phyloP scores from a whole-genome alignment of 30 jellyfish, hydroid and myxozoan genomes.

The Hydractinia echinata region DNA sequence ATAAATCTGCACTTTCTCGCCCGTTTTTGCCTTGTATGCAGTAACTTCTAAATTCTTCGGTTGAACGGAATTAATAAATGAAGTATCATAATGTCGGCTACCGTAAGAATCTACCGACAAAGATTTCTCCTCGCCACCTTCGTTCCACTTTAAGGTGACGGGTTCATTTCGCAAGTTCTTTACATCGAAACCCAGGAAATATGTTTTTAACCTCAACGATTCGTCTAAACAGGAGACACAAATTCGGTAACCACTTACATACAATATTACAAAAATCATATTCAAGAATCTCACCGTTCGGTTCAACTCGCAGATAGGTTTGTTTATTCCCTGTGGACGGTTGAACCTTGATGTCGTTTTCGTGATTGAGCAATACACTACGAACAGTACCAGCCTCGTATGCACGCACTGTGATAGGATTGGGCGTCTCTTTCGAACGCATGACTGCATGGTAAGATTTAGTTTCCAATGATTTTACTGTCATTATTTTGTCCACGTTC shows the following conservation, averaged over 20 bases:
- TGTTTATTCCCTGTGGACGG: neutral
- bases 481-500: neutral
- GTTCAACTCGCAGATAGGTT: neutral
- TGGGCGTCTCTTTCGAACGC: neutral
- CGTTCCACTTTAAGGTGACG: constrained; percentile 7
- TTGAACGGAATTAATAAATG: constrained; percentile 1
- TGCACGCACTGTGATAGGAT: neutral
- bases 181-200: constrained; percentile 18
- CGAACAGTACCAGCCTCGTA: neutral
- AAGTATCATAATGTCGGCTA: constrained; percentile 18
- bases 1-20: neutral
- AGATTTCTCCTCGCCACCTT: neutral
- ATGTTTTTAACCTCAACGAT: neutral
- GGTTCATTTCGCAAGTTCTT: neutral
- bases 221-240: neutral
- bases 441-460: neutral
- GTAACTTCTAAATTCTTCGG: constrained; percentile 3
- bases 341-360: constrained; percentile 1
- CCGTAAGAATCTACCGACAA: neutral
- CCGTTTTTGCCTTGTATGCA: neutral
- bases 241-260: neutral
- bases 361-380: neutral
- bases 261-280: neutral
- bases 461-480: constrained; percentile 1
- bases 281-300: neutral